Conservation (phyloP, 2,888 invertebrate genomes). For the Caenorhabditis sp. region DNA sequence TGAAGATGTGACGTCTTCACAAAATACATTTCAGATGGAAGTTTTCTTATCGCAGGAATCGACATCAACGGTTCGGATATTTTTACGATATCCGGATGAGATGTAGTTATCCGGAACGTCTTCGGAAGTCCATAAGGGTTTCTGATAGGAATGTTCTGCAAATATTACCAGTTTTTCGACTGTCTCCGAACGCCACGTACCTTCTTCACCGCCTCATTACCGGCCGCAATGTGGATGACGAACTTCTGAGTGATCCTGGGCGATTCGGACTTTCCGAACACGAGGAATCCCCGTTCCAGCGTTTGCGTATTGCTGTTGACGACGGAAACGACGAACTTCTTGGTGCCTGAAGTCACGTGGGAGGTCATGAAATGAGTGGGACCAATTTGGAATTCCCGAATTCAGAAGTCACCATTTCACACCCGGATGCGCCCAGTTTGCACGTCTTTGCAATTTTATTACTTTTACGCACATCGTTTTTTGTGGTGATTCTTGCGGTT, state of each 20-base stretch:
- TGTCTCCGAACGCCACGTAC: not conserved
- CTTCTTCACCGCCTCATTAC: conserved; percentile 13
- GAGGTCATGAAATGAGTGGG: not conserved
- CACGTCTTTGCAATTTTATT: conserved; percentile 18
- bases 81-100: conserved; percentile 50
- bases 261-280: conserved; percentile 21
- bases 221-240: conserved; percentile 36
- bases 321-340: conserved; percentile 34
- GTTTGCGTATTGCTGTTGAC: conserved; percentile 37
- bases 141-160: conserved; percentile 33
- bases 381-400: conserved; percentile 5
- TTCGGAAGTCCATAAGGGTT: conserved; percentile 58
- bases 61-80: conserved; percentile 32
- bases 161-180: not conserved
- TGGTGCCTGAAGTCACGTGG: conserved; percentile 33
- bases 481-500: conserved; percentile 3
- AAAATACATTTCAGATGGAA: conserved; percentile 47
- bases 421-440: conserved; percentile 24
- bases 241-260: conserved; percentile 49
- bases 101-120: conserved; percentile 53
- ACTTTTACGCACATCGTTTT: not conserved
- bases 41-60: conserved; percentile 32
- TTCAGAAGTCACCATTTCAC: conserved; percentile 26
- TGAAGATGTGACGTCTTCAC: conserved; percentile 54
- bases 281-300: conserved; percentile 27